phyloP scores from a whole-genome alignment of 2,113 vertebrate genomes.

The Bambusicola thoracicus region DNA sequence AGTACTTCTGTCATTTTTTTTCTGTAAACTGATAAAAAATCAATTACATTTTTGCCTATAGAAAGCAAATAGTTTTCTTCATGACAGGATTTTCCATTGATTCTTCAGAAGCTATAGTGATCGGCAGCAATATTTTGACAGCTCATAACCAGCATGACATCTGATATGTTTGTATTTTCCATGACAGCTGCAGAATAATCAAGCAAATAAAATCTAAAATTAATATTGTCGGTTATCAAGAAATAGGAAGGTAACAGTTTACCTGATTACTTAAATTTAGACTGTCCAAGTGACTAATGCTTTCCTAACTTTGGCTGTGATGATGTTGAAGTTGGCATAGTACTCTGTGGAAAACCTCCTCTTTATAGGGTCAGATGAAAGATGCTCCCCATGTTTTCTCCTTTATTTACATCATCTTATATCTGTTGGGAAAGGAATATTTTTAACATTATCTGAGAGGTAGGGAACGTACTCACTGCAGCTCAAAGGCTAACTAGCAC shows the following conservation, averaged over 20 bases:
- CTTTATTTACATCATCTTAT: neutral
- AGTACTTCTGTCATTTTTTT: neutral
- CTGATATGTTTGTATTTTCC: slow-evolving; percentile 22
- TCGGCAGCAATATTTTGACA: slow-evolving; percentile 48
- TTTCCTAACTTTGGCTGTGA: neutral
- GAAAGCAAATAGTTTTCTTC: slow-evolving; percentile 35
- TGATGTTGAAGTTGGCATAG: neutral
- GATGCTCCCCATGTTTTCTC: accelerated
- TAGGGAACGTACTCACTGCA: neutral
- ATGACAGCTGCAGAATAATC: neutral
- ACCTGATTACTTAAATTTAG: neutral
- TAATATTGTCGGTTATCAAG: neutral
- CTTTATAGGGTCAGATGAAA: neutral
- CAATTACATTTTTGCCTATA: slow-evolving; percentile 36
- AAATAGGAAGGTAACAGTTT: neutral
- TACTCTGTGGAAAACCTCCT: neutral
- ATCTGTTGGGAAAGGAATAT: neutral
- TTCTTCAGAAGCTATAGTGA: neutral
- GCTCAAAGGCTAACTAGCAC: neutral
- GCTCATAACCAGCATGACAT: slow-evolving; percentile 21
- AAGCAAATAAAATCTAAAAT: neutral
- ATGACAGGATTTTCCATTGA: slow-evolving; percentile 4
- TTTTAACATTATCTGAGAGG: neutral
- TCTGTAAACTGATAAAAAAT: slow-evolving; percentile 17
- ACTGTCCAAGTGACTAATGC: neutral